phyloP scores from a whole-genome alignment of 2,888 invertebrate species.

The Lasioglossum lativentre region DNA sequence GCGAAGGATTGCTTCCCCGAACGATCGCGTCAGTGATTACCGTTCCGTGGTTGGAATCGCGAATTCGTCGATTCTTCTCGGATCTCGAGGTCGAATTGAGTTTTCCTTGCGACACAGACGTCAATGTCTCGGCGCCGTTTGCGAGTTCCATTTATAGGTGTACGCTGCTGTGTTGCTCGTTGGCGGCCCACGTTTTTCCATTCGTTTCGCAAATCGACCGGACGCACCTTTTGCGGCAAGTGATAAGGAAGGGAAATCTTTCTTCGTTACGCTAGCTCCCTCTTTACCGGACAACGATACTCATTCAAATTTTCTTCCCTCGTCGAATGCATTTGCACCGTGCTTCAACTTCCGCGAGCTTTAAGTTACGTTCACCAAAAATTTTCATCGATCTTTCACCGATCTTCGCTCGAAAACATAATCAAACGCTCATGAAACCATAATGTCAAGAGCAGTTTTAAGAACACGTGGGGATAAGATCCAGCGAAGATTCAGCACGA shows the following conservation, averaged over 20 bases:
- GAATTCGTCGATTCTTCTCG: neutral
- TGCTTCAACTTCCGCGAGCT: no score
- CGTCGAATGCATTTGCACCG: neutral
- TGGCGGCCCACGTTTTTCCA: constrained; percentile 62
- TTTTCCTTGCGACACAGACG: constrained; percentile 36
- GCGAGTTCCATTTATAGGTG: constrained; percentile 70
- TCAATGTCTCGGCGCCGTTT: constrained; percentile 47
- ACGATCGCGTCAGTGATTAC: neutral
- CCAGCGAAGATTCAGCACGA: no score
- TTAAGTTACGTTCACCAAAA: neutral
- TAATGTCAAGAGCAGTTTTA: no score
- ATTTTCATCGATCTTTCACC: neutral
- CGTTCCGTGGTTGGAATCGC: neutral
- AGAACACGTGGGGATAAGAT: no score
- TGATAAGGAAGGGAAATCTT: constrained; percentile 35
- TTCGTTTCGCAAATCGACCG: constrained; percentile 66
- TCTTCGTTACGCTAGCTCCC: neutral
- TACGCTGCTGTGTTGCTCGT: constrained; percentile 45
- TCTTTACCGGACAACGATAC: neutral
- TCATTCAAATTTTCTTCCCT: neutral
- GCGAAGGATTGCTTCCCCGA: neutral
- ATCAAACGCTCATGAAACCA: no score
- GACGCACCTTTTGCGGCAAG: constrained; percentile 53
- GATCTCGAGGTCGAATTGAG: neutral
- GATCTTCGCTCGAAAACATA: neutral